Conservation (phyloP, 2,113 vertebrate species). For the Gymnocephalus cernua region DNA sequence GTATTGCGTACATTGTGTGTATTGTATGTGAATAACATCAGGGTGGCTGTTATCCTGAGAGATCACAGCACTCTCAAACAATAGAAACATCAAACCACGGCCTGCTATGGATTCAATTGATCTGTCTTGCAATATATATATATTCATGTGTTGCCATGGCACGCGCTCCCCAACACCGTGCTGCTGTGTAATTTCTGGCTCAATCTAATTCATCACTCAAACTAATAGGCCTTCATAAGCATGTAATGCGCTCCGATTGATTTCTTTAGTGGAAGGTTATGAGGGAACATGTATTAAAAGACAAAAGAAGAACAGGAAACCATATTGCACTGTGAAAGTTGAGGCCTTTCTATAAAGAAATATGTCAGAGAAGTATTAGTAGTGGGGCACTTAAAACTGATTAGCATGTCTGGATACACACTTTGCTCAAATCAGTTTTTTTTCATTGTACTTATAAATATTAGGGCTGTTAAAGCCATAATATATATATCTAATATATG, state of each 20-base stretch:
- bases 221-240: constrained; percentile 41
- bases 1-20: neutral
- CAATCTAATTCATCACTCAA: constrained; percentile 27
- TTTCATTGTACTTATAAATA: too few species aligned
- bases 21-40: neutral
- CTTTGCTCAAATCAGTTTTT: too few species aligned
- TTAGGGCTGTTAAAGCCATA: too few species aligned
- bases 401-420: too few species aligned
- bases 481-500: too few species aligned
- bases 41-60: constrained; percentile 7
- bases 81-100: constrained; percentile 29
- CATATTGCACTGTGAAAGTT: neutral
- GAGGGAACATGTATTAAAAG: constrained; percentile 22
- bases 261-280: constrained; percentile 35
- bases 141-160: constrained; percentile 45
- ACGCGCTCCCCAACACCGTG: neutral
- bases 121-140: constrained; percentile 50
- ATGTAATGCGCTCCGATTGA: constrained; percentile 47
- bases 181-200: constrained; percentile 12
- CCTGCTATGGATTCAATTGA: constrained; percentile 30
- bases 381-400: too few species aligned
- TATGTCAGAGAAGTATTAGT: neutral
- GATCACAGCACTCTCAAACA: constrained; percentile 7
- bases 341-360: neutral
- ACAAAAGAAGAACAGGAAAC: neutral